phyloP scores from a whole-genome alignment of 2,888 invertebrate species.

The Parascotia fuliginaria region DNA sequence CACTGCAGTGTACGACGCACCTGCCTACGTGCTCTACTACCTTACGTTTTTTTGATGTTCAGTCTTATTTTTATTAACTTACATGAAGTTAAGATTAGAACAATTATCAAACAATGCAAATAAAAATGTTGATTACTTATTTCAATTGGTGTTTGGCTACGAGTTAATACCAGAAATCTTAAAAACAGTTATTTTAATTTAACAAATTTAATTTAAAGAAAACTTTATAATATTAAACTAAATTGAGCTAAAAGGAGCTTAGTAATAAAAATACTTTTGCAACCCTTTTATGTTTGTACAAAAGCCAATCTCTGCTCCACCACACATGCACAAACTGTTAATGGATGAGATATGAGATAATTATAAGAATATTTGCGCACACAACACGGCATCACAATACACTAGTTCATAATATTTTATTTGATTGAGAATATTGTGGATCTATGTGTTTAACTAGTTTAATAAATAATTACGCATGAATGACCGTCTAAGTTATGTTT shows the following conservation, averaged over 20 bases:
- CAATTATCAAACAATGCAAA: background rate
- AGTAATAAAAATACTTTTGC: conserved; percentile 37
- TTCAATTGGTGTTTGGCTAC: background rate
- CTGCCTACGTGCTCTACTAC: conserved; percentile 6
- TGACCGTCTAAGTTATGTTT: conserved; percentile 32
- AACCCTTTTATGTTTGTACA: conserved; percentile 44
- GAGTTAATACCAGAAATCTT: background rate
- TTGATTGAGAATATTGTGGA: background rate
- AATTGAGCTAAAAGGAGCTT: conserved; percentile 30
- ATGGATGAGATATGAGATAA: conserved; percentile 48
- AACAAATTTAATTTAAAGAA: no score
- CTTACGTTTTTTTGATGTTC: background rate
- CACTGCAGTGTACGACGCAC: conserved; percentile 2
- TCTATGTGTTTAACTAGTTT: conserved; percentile 22
- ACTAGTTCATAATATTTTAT: conserved; percentile 15
- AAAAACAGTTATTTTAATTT: no score
- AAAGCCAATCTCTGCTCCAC: conserved; percentile 49
- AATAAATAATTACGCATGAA: conserved; percentile 36
- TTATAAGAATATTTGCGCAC: conserved; percentile 33
- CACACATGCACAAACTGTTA: conserved; percentile 58
- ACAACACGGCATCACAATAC: conserved; percentile 40
- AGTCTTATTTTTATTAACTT: background rate
- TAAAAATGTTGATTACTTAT: background rate
- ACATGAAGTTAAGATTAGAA: background rate
- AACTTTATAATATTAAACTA: conserved; percentile 17